phyloP scores from a whole-genome alignment of 2,113 vertebrate genomes.

The Prochilodus magdalenae region DNA sequence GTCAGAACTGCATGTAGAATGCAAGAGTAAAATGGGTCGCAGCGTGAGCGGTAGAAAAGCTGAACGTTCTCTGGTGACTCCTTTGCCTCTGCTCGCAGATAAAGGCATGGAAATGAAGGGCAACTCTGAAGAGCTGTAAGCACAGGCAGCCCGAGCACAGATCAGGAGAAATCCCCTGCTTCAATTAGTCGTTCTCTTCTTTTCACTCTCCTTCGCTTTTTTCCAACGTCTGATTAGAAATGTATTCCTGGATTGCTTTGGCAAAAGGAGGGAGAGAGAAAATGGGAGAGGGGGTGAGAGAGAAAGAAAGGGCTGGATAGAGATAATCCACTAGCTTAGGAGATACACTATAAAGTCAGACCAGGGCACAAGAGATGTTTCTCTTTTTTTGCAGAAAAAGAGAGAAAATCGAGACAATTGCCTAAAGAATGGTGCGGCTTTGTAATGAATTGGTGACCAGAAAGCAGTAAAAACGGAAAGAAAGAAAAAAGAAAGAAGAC shows the following conservation, averaged over 20 bases:
- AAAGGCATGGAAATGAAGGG: slow-evolving; percentile 57
- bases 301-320: slow-evolving; percentile 27
- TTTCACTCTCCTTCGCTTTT: slow-evolving; percentile 33
- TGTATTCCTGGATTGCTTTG: slow-evolving; percentile 47
- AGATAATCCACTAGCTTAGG: slow-evolving; percentile 58
- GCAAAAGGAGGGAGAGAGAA: slow-evolving; percentile 30
- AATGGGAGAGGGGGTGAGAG: background rate
- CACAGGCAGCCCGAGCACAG: slow-evolving; percentile 48
- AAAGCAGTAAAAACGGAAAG: slow-evolving; percentile 1
- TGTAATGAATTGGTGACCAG: slow-evolving; percentile 33
- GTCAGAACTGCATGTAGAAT: slow-evolving; percentile 17
- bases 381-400: background rate
- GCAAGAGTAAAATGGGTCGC: slow-evolving; percentile 39
- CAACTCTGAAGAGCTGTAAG: slow-evolving; percentile 52
- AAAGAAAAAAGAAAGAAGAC: background rate
- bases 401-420: slow-evolving; percentile 29
- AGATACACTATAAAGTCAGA: slow-evolving; percentile 56
- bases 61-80: slow-evolving; percentile 44
- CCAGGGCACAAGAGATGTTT: slow-evolving; percentile 41
- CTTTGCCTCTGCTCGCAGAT: slow-evolving; percentile 43
- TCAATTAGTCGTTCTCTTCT: slow-evolving; percentile 59
- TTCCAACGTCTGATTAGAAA: slow-evolving; percentile 59
- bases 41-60: slow-evolving; percentile 43
- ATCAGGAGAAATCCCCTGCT: slow-evolving; percentile 61
- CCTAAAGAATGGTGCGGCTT: slow-evolving; percentile 37